phyloP scores from a whole-genome alignment of 2,888 invertebrate species.

The Torymus texanus region DNA sequence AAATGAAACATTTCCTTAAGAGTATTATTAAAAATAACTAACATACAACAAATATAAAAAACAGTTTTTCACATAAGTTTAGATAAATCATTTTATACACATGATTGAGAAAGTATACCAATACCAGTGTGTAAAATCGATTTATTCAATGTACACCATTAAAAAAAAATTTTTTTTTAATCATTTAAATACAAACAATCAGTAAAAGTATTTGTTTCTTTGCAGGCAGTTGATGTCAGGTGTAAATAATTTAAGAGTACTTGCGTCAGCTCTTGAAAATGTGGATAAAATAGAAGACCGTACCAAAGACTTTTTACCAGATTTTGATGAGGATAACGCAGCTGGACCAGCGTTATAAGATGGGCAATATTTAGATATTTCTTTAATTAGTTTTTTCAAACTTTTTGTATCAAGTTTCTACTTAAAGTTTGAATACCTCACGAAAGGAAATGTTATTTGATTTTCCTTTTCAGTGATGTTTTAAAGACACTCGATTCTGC shows the following conservation, averaged over 20 bases:
- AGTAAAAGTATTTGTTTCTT: no score
- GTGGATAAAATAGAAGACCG: constrained; percentile 78
- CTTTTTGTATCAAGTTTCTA: constrained; percentile 58
- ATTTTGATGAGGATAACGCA: constrained; percentile 76
- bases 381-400: constrained; percentile 51
- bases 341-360: constrained; percentile 76
- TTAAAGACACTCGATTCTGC: constrained; percentile 49
- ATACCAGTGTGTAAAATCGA: no score
- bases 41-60: no score
- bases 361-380: constrained; percentile 42
- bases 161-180: no score
- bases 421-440: constrained; percentile 42
- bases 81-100: no score
- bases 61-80: no score
- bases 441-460: constrained; percentile 47
- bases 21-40: no score
- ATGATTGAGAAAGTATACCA: no score
- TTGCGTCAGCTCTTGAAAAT: constrained; percentile 81
- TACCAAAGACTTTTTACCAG: constrained; percentile 75
- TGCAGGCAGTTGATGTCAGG: constrained; percentile 81
- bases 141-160: no score
- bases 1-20: no score
- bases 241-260: constrained; percentile 81
- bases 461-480: constrained; percentile 44
- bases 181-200: no score